These are phyloP conservation scores for Leucophenga maculata DNA, from an alignment of 2,888 invertebrate species.

Conservation along the genomic window DNA sequence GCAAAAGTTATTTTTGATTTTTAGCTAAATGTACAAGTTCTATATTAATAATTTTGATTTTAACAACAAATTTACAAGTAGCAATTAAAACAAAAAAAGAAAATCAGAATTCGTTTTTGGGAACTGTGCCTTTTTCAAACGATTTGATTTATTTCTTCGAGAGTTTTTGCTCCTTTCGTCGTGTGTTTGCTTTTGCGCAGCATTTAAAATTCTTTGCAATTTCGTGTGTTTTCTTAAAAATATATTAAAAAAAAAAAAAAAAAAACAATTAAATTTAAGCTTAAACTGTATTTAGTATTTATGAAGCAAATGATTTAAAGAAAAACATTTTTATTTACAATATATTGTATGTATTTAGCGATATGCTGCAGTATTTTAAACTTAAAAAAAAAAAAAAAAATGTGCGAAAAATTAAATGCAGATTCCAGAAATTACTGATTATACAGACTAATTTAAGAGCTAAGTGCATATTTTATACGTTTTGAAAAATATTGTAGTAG, in stretches of 20 bases:
- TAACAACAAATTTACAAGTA: too few relatives aligned
- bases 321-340: background rate
- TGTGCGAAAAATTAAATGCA: background rate
- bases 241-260: too few relatives aligned
- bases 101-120: constrained; percentile 4
- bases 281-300: constrained; percentile 58
- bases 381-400: constrained; percentile 1
- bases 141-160: background rate
- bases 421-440: background rate
- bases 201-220: constrained; percentile 16
- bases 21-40: too few relatives aligned
- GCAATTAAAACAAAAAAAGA: too few relatives aligned
- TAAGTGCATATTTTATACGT: background rate
- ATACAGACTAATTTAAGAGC: background rate
- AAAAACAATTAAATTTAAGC: background rate
- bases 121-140: constrained; percentile 22
- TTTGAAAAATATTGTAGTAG: background rate
- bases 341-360: constrained; percentile 45
- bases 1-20: too few relatives aligned
- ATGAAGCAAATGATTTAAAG: constrained; percentile 44
- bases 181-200: background rate
- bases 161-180: background rate
- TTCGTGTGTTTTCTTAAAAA: constrained; percentile 11
- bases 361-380: constrained; percentile 24
- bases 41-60: background rate